These are phyloP conservation scores for Amblyopsis hoosieri DNA, from an alignment of 2,797 vertebrate genomes.

Conservation along the genomic window DNA sequence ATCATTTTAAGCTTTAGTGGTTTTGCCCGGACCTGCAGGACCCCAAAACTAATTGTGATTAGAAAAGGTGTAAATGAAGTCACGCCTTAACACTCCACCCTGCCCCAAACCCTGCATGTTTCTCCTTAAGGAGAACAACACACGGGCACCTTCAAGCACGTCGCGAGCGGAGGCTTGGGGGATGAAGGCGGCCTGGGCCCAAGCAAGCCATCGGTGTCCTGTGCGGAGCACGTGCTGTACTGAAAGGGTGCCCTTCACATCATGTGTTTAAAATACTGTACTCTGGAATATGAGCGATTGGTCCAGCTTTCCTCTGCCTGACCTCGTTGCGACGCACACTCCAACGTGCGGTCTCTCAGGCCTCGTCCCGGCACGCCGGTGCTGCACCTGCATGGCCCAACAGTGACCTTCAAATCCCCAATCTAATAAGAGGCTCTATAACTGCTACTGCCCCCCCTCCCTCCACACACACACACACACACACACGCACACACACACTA, in stretches of 20 bases:
- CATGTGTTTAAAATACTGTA: constrained; percentile 64
- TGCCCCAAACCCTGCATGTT: constrained; percentile 11
- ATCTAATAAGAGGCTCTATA: neutral
- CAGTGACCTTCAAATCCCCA: constrained; percentile 14
- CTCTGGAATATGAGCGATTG: constrained; percentile 43
- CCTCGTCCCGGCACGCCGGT: constrained; percentile 26
- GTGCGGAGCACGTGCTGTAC: constrained; percentile 30
- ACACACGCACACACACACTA: neutral
- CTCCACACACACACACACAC: neutral
- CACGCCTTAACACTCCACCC: no score
- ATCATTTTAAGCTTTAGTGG: no score
- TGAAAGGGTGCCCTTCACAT: constrained; percentile 62
- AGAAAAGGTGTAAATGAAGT: no score
- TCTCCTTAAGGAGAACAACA: constrained; percentile 23
- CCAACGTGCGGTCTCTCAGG: constrained; percentile 28
- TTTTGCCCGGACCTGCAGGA: no score
- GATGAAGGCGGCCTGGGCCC: constrained; percentile 36
- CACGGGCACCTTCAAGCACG: constrained; percentile 58
- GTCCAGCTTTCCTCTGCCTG: constrained; percentile 33
- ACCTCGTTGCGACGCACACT: constrained; percentile 27
- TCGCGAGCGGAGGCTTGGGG: constrained; percentile 63
- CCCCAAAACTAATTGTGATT: no score
- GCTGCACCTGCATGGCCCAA: constrained; percentile 4
- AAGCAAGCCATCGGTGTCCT: constrained; percentile 45
- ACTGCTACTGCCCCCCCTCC: no score